phyloP scores from a whole-genome alignment of 2,888 invertebrate species.

The Metellina segmentata region DNA sequence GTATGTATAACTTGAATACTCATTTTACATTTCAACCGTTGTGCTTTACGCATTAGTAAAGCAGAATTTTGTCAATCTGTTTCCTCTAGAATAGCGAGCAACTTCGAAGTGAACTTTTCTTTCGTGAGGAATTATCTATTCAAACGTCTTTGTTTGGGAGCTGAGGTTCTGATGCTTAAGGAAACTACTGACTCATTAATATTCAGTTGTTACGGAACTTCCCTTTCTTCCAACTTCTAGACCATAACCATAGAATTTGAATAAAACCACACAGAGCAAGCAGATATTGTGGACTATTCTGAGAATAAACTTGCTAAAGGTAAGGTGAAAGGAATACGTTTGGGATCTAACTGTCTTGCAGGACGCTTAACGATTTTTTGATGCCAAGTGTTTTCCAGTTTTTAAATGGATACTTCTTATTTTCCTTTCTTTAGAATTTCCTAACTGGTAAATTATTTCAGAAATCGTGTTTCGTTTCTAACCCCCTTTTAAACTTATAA shows the following conservation, averaged over 20 bases:
- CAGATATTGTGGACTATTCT: neutral
- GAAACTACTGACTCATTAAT: slow-evolving; percentile 25
- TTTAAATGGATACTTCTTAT: no score
- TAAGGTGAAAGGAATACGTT: neutral
- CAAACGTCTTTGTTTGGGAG: slow-evolving; percentile 1
- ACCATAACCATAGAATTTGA: slow-evolving; percentile 12
- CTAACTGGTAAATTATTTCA: no score
- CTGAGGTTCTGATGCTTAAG: slow-evolving; percentile 6
- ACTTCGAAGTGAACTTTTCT: neutral
- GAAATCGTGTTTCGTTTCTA: neutral
- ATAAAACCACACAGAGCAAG: slow-evolving; percentile 15
- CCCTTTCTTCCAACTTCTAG: neutral
- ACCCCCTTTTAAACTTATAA: no score
- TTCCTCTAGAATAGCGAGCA: neutral
- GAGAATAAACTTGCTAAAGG: neutral
- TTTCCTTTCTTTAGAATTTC: no score
- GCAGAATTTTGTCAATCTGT: neutral
- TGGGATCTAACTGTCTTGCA: neutral
- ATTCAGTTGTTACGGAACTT: neutral
- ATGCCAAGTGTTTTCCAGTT: neutral
- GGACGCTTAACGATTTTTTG: neutral
- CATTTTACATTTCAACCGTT: neutral
- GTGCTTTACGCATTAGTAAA: neutral
- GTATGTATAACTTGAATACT: neutral
- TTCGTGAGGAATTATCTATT: slow-evolving; percentile 13